Base-by-base conservation (phyloP, 2,888 invertebrate genomes). In the Thymelicus sylvestris region DNA sequence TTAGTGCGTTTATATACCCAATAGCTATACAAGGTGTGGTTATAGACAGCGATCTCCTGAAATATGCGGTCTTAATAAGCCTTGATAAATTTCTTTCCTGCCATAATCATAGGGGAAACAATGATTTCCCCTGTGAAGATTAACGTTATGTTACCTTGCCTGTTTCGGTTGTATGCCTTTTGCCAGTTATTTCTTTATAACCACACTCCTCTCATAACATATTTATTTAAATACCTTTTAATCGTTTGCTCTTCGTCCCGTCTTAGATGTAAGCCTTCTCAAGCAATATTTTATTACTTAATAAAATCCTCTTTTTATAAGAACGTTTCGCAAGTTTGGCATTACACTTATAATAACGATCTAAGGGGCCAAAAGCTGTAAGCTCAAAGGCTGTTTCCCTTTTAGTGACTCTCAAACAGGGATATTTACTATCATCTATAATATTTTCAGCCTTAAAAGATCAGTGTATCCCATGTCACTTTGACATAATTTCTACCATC, bases 1-100 rank as follows among this genome's bases (percentile, higher is more conserved):
- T 65, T 60, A 66, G 64, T 52, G 63, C 66, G 71, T 61, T 68
- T 74, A 76, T 76, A 71, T 76, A 76, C 72, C 67, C 74, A 66
- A 41, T 60, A 63, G 66, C 59, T 72, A 72, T 15, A n/a, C n/a
- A 10, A 44, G 15, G 41, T 31, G 59, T 39, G 39, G 59, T 59
- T 59, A n/a, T 59, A 59, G 19, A 64, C 64, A 64, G n/a, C 2
- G 24, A 55, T 55, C 24, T 55, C 24, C 12, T 24, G 55, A 24
- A 55, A 24, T 31, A 12, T 19, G 52, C 31, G 31, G 31, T 3
- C 31, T 31, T 31, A 31, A 31, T 31, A 31, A 19, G 50, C 52
- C 52, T 52, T 19, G 8, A 19, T 52, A 50, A 50, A 7, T 7
- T 19, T 52, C 19, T 52, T 52, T 0, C 50, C 50, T n/a, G 10